Conservation (phyloP, 2,113 vertebrate species). For the Prolemur simus region DNA sequence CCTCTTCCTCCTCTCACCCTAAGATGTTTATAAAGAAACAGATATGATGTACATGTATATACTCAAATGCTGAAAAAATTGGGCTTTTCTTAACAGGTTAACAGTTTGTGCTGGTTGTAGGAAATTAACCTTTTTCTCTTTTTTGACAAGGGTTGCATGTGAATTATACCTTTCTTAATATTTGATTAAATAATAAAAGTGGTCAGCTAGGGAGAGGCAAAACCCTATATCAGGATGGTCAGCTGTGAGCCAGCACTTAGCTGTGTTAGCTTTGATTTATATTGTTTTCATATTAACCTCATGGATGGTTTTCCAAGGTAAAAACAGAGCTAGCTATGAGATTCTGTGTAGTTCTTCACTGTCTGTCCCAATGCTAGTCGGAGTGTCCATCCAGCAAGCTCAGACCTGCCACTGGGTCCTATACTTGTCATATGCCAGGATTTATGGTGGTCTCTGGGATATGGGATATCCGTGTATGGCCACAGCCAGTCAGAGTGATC, state of each 20-base stretch:
- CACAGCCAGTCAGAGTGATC: not conserved
- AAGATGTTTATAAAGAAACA: conserved; percentile 69
- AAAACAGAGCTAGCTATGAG: not conserved
- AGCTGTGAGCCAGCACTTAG: conserved; percentile 51
- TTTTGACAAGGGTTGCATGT: conserved; percentile 67
- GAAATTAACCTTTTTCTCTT: conserved; percentile 70
- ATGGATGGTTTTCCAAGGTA: conserved; percentile 16
- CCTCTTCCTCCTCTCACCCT: not conserved
- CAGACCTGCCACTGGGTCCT: not conserved
- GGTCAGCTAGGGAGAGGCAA: conserved; percentile 44
- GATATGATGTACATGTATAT: conserved; percentile 76
- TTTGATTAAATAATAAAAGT: conserved; percentile 76
- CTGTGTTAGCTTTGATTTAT: conserved; percentile 29
- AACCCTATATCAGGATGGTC: conserved; percentile 59
- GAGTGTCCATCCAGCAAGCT: not conserved
- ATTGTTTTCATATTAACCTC: conserved; percentile 43
- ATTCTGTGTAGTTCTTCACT: not conserved
- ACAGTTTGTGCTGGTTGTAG: conserved; percentile 80
- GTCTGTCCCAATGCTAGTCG: not conserved
- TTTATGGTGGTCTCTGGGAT: not conserved
- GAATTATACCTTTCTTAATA: conserved; percentile 66
- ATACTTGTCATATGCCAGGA: not conserved
- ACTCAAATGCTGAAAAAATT: conserved; percentile 71
- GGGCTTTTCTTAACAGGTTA: conserved; percentile 71
- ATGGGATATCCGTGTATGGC: not conserved